phyloP scores from a whole-genome alignment of 2,797 vertebrate genomes.

The Bradypodion pumilum region DNA sequence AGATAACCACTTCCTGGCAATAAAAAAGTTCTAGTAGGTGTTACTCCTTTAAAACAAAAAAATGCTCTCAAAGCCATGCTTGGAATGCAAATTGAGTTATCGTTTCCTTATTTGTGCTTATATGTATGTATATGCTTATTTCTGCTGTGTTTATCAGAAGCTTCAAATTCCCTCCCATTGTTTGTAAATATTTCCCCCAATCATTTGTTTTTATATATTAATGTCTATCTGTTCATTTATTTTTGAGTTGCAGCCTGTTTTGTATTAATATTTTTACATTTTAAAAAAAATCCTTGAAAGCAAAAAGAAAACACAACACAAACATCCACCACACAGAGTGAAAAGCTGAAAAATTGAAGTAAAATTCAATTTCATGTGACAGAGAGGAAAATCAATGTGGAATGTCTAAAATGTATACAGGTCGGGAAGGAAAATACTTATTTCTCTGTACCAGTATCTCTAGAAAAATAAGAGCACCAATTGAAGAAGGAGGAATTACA shows the following conservation, averaged over 20 bases:
- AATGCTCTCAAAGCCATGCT: not conserved
- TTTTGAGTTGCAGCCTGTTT: conserved; percentile 73
- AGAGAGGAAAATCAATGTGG: conserved; percentile 40
- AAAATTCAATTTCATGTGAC: conserved; percentile 56
- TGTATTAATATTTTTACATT: conserved; percentile 65
- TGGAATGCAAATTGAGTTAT: not conserved
- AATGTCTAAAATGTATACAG: accelerated
- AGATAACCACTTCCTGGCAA: not conserved
- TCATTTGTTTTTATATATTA: conserved; percentile 74
- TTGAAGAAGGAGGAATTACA: not conserved
- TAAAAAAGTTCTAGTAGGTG: not conserved
- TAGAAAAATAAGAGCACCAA: not conserved
- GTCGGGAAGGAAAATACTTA: not conserved
- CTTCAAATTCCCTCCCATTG: conserved; percentile 68
- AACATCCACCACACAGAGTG: conserved; percentile 61
- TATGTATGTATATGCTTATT: conserved; percentile 58
- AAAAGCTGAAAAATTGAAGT: conserved; percentile 42
- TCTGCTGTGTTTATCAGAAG: conserved; percentile 59
- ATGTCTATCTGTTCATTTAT: conserved; percentile 73
- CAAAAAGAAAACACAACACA: conserved; percentile 67
- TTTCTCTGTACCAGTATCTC: not conserved
- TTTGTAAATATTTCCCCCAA: conserved; percentile 75
- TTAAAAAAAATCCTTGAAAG: conserved; percentile 76
- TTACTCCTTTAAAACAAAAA: not conserved
- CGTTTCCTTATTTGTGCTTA: not conserved